Percentiles rank a stretch among this genome's conserved stretches.
These are phyloP conservation scores for Scrobipalpa atriplicella DNA, from an alignment of 2,888 invertebrate species.

Conservation along the genomic window DNA sequence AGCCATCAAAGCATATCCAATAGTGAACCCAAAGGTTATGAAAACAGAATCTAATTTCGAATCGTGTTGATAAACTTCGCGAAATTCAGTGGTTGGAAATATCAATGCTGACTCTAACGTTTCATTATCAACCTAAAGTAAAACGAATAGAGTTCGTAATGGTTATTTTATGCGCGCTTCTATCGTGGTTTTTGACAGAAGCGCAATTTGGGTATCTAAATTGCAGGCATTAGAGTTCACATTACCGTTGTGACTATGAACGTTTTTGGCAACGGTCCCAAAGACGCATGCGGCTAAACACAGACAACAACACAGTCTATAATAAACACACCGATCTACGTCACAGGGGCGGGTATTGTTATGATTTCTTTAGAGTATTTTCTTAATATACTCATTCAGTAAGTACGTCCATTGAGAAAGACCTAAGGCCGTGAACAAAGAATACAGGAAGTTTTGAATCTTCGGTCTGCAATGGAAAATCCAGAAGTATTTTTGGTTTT, in stretches of 20 bases:
- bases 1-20: background rate
- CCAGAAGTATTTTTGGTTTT: too few species aligned
- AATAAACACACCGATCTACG: slow-evolving; percentile 4
- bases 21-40: background rate
- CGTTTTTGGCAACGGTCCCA: slow-evolving; percentile 6
- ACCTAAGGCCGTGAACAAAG: background rate
- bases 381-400: background rate
- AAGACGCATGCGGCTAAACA: slow-evolving; percentile 20
- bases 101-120: background rate
- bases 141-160: background rate
- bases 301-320: slow-evolving; percentile 13
- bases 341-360: slow-evolving; percentile 1
- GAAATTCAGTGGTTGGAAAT: background rate
- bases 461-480: too few species aligned
- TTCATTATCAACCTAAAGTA: background rate
- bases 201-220: background rate
- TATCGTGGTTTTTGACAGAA: background rate
- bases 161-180: background rate
- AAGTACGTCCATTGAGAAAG: background rate
- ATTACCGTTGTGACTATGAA: background rate
- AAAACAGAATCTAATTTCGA: slow-evolving; percentile 8
- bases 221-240: background rate
- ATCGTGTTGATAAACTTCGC: too few species aligned
- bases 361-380: background rate
- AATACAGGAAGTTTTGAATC: too few species aligned